Evolutionary conservation across 1,140 invertebrate genomes (phyloP).

Genomic region (Bombus picipes): DNA sequence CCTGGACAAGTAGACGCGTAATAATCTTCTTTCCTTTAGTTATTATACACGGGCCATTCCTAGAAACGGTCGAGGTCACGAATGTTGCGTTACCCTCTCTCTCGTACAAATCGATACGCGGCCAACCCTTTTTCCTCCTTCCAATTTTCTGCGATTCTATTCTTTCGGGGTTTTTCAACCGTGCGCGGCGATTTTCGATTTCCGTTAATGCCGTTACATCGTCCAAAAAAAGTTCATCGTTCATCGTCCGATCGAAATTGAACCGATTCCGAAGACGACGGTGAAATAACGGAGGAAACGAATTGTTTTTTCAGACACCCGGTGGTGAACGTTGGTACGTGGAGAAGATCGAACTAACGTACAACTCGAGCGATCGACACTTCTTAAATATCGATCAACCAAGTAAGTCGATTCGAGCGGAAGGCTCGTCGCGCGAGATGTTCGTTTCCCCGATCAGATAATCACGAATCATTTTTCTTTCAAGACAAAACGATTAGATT

Average conservation of each 20-base stretch:
- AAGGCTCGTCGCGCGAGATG: no score
- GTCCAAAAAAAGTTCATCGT: background rate
- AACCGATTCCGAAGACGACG: no score
- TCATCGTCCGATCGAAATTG: no score
- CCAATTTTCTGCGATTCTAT: background rate
- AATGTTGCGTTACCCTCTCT: background rate
- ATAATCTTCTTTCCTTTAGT: background rate
- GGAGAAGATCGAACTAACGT: conserved; percentile 87
- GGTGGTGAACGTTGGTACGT: conserved; percentile 94
- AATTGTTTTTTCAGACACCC: conserved; percentile 85
- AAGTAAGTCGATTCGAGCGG: conserved; percentile 73
- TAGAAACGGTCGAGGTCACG: conserved; percentile 4
- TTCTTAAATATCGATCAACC: conserved; percentile 83
- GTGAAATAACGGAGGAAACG: background rate
- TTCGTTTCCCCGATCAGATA: background rate
- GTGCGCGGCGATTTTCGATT: background rate
- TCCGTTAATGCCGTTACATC: background rate
- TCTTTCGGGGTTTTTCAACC: background rate
- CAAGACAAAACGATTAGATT: conserved; percentile 82
- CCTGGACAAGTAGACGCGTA: background rate
- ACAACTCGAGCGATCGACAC: conserved; percentile 83
- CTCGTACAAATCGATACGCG: background rate
- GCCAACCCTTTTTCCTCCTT: background rate
- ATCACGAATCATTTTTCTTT: background rate
- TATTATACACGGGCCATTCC: background rate